Evolutionary conservation across 2,888 invertebrate genomes (phyloP), one percentile per base, ranked within the genome.

Genomic region (Elysia crispata): DNA sequence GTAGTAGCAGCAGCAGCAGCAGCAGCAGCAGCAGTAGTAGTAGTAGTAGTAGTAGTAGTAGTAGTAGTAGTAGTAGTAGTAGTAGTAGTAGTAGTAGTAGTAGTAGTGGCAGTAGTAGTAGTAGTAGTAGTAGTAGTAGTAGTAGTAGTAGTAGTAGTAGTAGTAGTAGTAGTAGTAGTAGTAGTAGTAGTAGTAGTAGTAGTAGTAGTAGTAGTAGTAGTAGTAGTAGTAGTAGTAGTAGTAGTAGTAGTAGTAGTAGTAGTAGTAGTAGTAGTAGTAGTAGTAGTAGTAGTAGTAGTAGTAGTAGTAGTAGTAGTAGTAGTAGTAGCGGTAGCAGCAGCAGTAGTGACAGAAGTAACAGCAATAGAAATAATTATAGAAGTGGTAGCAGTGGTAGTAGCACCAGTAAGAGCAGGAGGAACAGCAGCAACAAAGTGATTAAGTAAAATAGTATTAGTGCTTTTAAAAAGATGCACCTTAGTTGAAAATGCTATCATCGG

Each of bases 81-180:
- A 75, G 33, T 23, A 75, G 75, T 30, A 30, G 60, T 75, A 54
- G 30, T 31, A n/a, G 57, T 60, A 50, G 62, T 77, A 20, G 64
- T 33, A 23, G 18, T 49, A 54, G 41, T 28, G n/a, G 54, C 3
- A 66, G 30, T 66, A 66, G 30, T 66, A 66, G 30, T 66, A 66
- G 30, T 66, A 23, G 30, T 66, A 66, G 30, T 66, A 81, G 64
- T 77, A 79, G n/a, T 82, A 82, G 50, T 83, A 84, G 30, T 87
- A 81, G 77, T 84, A 82, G 86, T 87, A 72, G 82, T 86, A 73
- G 50, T 25, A 23, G 30, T 66, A 23, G 30, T 66, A 23, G 30
- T 41, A 11, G 41, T 41, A 11, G 41, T 41, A 11, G 1, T 30
- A 0, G 11, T 1, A 6, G 31, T 15, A 3, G 20, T 57, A 0